Base-by-base conservation (phyloP, 2,113 vertebrate species). In the Pseudopodoces humilis region DNA sequence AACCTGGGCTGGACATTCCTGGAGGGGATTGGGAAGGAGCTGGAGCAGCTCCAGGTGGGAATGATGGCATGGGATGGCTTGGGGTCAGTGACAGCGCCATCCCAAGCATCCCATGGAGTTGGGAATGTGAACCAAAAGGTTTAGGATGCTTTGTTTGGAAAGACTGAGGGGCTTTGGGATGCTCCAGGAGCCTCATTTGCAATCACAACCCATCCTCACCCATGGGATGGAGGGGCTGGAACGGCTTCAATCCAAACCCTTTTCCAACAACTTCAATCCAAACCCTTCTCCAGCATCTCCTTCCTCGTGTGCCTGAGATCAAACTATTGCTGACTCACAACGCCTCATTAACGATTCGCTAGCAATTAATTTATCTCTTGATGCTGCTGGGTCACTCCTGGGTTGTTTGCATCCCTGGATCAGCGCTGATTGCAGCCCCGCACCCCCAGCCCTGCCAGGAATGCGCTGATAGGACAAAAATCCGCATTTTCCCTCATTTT, bases 91-190 rank as follows among this genome's bases (percentile, higher is more conserved):
- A 1, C 30, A 15, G 24, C 4, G 2, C 18, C 70, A 9, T 7
- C 33, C 49, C 0, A 5, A 63, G 50, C 43, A 7, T 15, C 15
- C 2, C 10, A 0, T 0, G 3, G n/a, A 10, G 2, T 2, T 9
- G 28, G 82, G 25, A 16, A 52, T 3, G 9, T 0, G 4, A 23
- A 11, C 19, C 24, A 1, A 24, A 55, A 25, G 8, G 5, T 69
- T 24, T 23, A 19, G 65, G 56, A 25, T 16, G 31, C 2, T 52
- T 6, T 2, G 0, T 7, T 23, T 30, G 55, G 23, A 2, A 70
- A 13, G 3, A 3, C 47, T 4, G 46, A 41, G 37, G 37, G 44
- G 24, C 0, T 63, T 13, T 19, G 17, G 39, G 56, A 35, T 31
- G 4, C 20, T 71, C 25, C 1, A 0, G 35, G 63, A 56, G 7